Evolutionary conservation across 37 sponge, comb jelly and placozoan genomes (phyloP).

Genomic region (Eunapius fragilis): DNA sequence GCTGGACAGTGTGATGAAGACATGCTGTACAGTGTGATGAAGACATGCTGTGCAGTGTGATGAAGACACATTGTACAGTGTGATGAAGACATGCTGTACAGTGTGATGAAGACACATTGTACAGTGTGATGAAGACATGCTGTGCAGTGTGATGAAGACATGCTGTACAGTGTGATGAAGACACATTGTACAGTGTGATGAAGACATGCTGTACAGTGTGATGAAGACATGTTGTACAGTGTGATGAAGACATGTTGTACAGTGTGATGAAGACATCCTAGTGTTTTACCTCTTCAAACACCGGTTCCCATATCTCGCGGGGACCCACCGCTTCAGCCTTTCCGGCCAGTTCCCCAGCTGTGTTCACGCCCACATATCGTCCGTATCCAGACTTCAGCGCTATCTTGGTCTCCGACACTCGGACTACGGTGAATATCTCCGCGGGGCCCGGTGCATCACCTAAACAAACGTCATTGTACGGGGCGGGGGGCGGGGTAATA

Average conservation of each 20-base stretch:
- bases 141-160: too few relatives aligned
- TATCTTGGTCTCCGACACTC: conserved; percentile 66
- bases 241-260: not conserved
- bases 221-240: not conserved
- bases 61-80: too few relatives aligned
- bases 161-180: too few relatives aligned
- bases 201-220: too few relatives aligned
- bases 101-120: too few relatives aligned
- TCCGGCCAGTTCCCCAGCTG: conserved; percentile 74
- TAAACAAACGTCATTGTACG: too few relatives aligned
- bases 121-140: too few relatives aligned
- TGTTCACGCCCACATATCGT: conserved; percentile 68
- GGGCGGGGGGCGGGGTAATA: not conserved
- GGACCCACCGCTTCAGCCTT: conserved; percentile 76
- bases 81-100: too few relatives aligned
- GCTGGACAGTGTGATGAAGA: not conserved
- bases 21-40: not conserved
- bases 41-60: too few relatives aligned
- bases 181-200: not conserved
- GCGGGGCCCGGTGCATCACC: conserved; percentile 61
- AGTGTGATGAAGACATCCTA: not conserved
- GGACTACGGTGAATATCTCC: conserved; percentile 74
- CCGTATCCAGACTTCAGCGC: conserved; percentile 83
- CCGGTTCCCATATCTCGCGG: conserved; percentile 82
- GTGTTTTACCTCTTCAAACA: conserved; percentile 73